Evolutionary conservation across 2,888 invertebrate genomes (phyloP), one percentile per base, ranked within the genome.

Genomic region (Schrankia costaestrigalis): DNA sequence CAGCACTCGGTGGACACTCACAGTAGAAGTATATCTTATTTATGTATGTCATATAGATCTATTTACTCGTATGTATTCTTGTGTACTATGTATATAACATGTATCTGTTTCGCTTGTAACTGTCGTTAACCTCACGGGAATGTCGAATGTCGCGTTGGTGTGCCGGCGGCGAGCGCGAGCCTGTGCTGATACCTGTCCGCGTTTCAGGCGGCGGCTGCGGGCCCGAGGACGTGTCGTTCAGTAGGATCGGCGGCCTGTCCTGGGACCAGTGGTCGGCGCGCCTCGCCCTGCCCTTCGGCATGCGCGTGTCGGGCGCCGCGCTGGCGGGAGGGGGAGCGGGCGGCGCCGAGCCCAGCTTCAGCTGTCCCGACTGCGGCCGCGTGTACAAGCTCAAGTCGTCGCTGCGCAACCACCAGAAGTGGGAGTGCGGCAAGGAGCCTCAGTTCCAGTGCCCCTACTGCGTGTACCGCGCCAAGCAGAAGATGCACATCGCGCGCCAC

Each of bases 361-460:
- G 92, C 39, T 95, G 95, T 79, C 91, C 93, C 34, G 94, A 94
- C 64, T 96, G 96, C 81, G 95, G 94, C 43, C 90, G 95, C 53
- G 92, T 94, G 47, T 96, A 96, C 86, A 95, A 95, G 78, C 90
- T 95, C 56, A 95, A 95, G 83, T 95, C 95, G 56, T 95, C 95
- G 41, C 84, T 94, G 63, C 90, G 94, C 44, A 94, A 94, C 77
- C 94, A 94, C 72, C 93, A 94, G 88, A 94, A 94, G 78, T 94
- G 94, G 94, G 94, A 94, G 80, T 94, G 94, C 78, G 94, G 94
- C 67, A 94, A 94, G 76, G 94, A 94, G 78, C 94, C 94, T 11
- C 94, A 94, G 78, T 94, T 94, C 77, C 92, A 93, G 70, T 95
- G 95, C 75, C 93, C 93, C 11, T 93, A 93, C 81, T 95, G 95